These are phyloP conservation scores for Drosophila gaucha DNA, from an alignment of 2,888 invertebrate species.

Conservation along the genomic window DNA sequence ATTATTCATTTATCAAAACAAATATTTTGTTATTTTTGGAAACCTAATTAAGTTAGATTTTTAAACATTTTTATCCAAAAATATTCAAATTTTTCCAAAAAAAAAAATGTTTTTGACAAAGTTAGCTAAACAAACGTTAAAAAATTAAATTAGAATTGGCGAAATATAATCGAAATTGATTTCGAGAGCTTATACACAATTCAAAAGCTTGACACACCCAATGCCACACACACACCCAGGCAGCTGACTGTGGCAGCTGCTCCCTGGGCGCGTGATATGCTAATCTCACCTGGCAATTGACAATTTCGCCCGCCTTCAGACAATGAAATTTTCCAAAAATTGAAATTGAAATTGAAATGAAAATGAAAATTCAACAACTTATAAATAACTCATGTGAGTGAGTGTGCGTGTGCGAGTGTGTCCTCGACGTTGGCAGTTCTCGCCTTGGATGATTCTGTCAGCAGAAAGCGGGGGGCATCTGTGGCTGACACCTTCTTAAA, in stretches of 20 bases:
- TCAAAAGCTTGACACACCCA: not conserved
- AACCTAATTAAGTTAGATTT: too few species aligned
- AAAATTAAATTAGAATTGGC: too few species aligned
- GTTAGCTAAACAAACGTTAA: too few species aligned
- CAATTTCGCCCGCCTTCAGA: conserved; percentile 64
- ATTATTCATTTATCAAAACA: too few species aligned
- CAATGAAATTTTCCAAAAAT: conserved; percentile 69
- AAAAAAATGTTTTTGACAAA: too few species aligned
- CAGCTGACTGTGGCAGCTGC: conserved; percentile 25
- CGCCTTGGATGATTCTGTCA: conserved; percentile 23
- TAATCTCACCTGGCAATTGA: conserved; percentile 72
- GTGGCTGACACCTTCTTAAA: conserved; percentile 70
- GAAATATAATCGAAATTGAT: conserved; percentile 9
- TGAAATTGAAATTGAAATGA: conserved; percentile 66
- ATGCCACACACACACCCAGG: not conserved
- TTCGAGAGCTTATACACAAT: conserved; percentile 8
- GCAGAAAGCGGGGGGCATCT: conserved; percentile 35
- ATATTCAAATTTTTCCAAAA: too few species aligned
- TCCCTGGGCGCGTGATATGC: conserved; percentile 60
- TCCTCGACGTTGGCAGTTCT: conserved; percentile 54
- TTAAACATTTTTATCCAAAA: too few species aligned
- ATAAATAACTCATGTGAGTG: conserved; percentile 59
- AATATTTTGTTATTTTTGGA: too few species aligned
- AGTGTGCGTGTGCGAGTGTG: not conserved
- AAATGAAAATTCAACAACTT: conserved; percentile 70